Conservation (phyloP, 1,140 invertebrate species). For the Ceratosolen solmsi region DNA sequence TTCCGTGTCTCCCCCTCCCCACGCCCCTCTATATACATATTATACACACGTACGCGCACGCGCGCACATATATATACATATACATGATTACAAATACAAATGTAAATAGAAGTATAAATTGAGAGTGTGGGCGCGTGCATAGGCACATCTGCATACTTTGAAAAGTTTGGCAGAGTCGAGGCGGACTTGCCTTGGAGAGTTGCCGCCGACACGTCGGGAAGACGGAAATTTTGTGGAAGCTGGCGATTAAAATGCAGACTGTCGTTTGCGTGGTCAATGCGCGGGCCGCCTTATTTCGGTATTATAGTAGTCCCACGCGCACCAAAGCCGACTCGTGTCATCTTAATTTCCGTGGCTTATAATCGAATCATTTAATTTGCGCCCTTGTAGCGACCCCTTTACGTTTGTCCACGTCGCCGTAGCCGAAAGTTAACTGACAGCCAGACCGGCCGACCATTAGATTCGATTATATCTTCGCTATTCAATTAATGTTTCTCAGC, state of each 20-base stretch:
- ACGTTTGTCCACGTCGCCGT: background rate
- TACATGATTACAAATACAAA: too few species aligned
- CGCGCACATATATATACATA: too few species aligned
- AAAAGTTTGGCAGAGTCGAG: background rate
- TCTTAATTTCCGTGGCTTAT: slow-evolving; percentile 66
- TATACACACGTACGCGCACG: too few species aligned
- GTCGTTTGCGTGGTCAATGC: background rate
- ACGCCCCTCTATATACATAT: background rate
- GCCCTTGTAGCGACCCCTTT: slow-evolving; percentile 57
- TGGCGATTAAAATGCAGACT: background rate
- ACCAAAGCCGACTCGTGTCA: slow-evolving; percentile 14
- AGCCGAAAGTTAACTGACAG: background rate
- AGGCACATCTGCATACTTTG: background rate
- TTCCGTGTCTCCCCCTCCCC: background rate
- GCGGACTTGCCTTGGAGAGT: too few species aligned
- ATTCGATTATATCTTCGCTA: background rate
- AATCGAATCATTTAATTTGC: slow-evolving; percentile 71
- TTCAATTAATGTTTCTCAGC: background rate
- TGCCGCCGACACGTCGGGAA: too few species aligned
- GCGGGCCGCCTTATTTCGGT: background rate
- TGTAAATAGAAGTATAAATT: too few species aligned
- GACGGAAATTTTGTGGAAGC: background rate
- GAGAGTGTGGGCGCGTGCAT: too few species aligned
- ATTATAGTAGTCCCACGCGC: background rate
- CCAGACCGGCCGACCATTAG: background rate